Conservation (phyloP, 2,797 vertebrate species). For the Mastacembelus armatus region DNA sequence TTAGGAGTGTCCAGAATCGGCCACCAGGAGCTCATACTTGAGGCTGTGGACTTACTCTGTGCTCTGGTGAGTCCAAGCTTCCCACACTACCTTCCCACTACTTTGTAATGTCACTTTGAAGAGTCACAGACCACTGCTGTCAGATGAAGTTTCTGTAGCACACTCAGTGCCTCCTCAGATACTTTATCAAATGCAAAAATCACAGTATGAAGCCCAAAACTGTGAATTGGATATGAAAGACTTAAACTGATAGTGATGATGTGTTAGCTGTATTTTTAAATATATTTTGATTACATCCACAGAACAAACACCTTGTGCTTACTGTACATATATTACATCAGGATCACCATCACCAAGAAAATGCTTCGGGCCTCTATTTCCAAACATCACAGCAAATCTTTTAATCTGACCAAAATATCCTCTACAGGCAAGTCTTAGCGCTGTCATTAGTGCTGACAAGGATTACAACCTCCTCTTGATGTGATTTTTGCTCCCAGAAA, state of each 20-base stretch:
- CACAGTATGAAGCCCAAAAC: neutral
- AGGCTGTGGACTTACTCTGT: constrained; percentile 97
- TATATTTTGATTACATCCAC: neutral
- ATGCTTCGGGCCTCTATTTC: constrained; percentile 15
- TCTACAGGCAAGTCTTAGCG: constrained; percentile 42
- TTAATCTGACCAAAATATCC: constrained; percentile 50
- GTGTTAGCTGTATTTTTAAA: neutral
- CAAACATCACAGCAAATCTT: constrained; percentile 46
- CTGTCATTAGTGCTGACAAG: constrained; percentile 53
- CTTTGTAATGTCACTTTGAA: constrained; percentile 23
- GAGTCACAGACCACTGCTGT: constrained; percentile 20
- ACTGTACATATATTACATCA: neutral
- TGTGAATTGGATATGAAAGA: neutral
- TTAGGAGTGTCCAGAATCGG: constrained; percentile 97
- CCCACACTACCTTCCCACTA: constrained; percentile 37
- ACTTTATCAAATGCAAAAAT: constrained; percentile 7
- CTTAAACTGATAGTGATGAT: neutral
- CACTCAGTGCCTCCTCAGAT: constrained; percentile 30
- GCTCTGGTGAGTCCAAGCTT: constrained; percentile 90
- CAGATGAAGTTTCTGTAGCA: constrained; percentile 15
- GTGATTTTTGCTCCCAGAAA: constrained; percentile 46
- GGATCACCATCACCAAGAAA: constrained; percentile 6
- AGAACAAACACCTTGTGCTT: constrained; percentile 10
- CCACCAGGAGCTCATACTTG: constrained; percentile 98
- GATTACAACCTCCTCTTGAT: constrained; percentile 57